A percentile compares a stretch with the other conserved stretches of the same genome.
Conservation (phyloP, 2,888 invertebrate genomes). For the Cephus runcator region DNA sequence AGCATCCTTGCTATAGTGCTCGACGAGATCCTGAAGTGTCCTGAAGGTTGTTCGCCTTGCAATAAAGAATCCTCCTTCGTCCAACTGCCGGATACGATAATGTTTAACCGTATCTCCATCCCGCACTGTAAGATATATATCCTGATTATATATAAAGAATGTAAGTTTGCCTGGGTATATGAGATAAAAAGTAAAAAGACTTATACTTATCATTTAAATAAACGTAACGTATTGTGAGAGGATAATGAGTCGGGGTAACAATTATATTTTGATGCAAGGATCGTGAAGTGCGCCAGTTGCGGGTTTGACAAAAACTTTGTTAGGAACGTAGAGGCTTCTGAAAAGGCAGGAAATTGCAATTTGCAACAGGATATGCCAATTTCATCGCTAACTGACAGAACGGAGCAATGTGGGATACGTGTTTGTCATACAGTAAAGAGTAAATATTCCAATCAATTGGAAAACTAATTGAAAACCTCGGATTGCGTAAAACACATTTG, state of each 20-base stretch:
- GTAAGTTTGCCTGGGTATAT: background rate
- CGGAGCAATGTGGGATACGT: constrained; percentile 2
- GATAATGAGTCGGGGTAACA: background rate
- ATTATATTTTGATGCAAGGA: background rate
- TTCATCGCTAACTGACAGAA: constrained; percentile 17
- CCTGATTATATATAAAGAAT: background rate
- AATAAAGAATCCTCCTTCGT: constrained; percentile 99
- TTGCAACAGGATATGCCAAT: constrained; percentile 22
- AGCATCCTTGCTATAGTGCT: constrained; percentile 97
- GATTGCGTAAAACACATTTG: background rate
- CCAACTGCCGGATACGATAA: constrained; percentile 97
- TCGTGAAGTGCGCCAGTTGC: background rate
- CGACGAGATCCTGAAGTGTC: constrained; percentile 95
- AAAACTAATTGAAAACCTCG: constrained; percentile 7
- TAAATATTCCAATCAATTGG: constrained; percentile 7
- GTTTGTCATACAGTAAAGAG: background rate
- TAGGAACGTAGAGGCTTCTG: background rate
- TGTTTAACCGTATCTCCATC: constrained; percentile 99
- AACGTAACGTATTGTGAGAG: background rate
- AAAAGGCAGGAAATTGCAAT: constrained; percentile 24
- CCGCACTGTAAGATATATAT: constrained; percentile 76
- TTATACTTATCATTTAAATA: background rate
- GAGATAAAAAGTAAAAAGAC: background rate
- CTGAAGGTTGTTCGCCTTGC: constrained; percentile 97
- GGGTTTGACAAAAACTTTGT: background rate